Evolutionary conservation across 2,113 vertebrate species (phyloP), one percentile per base, ranked within the genome.

Genomic region (Electrona antarctica): DNA sequence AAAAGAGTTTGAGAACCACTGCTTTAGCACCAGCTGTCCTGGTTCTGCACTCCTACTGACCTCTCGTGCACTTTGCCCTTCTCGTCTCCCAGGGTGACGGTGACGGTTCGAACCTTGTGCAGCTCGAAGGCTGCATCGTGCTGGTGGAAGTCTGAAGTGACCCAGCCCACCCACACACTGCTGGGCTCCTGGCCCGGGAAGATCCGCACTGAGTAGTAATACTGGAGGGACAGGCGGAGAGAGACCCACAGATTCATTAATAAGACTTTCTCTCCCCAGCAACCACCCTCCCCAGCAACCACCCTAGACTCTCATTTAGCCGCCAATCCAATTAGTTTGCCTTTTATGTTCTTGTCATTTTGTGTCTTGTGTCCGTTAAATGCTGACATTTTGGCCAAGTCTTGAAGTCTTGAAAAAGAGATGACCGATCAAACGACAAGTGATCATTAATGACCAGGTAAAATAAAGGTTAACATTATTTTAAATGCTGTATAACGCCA

Each of bases 51-150:
- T 3, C 2, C 33, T 2, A 93, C 95, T 78, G 70, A 99, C 97
- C 97, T 99, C 86, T 99, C 97, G 0, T 98, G 97, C 73, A 99
- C 97, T 88, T 99, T 99, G 61, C 97, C 97, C 86, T 98, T 98
- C 75, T 99, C 97, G 0, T 99, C 97, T 84, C 97, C 97, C 11
- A 98, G 93, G 10, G 97, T 99, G 11, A 99, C 96, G 0, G 96
- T 99, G 62, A 99, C 97, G 0, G 95, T 98, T 41, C 95, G 95
- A 69, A 99, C 96, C 78, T 94, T 95, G 74, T 96, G 94, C 86
- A 98, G 91, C 55, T 98, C 95, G 55, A 98, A 99, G 78, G 89
- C 91, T 0, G 93, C 94, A 68, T 98, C 95, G 0, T 96, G 94
- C 72, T 98, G 97, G 72, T 99, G 97, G 77, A 99, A 99, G 64